Conservation (phyloP, 2,888 invertebrate species). For the Pteria penguin region DNA sequence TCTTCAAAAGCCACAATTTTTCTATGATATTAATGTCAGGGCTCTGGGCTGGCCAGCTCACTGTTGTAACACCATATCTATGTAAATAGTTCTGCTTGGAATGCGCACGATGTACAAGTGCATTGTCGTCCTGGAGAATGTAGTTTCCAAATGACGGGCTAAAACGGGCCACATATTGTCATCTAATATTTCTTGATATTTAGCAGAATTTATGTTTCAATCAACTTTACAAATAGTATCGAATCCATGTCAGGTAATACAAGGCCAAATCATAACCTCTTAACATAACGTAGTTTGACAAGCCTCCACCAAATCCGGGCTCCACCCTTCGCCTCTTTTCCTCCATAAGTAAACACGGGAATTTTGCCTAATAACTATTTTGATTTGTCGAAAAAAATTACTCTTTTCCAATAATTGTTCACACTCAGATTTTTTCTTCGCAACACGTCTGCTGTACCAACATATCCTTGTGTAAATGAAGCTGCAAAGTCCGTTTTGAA, state of each 20-base stretch:
- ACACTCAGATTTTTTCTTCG: not conserved
- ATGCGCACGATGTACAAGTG: not conserved
- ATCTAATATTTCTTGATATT: not conserved
- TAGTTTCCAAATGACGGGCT: not conserved
- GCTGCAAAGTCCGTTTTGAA: constrained; percentile 11
- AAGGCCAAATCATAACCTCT: not conserved
- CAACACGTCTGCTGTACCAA: not conserved
- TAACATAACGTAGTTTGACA: not conserved
- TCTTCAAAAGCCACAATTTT: no score
- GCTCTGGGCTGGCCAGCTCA: constrained; percentile 7
- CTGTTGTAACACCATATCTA: not conserved
- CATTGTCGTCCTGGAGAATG: constrained; percentile 4
- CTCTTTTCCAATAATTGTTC: not conserved
- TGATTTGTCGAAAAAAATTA: not conserved
- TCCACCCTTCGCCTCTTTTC: not conserved
- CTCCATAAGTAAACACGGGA: not conserved
- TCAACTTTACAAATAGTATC: not conserved
- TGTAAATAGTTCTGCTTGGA: not conserved
- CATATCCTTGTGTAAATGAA: constrained; percentile 9
- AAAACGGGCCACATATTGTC: not conserved
- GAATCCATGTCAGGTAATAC: constrained; percentile 1
- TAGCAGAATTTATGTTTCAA: no score
- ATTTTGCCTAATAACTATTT: not conserved
- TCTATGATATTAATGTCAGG: constrained; percentile 16
- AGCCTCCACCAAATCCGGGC: not conserved